These are phyloP conservation scores for Onchidella celtica DNA, from an alignment of 2,888 invertebrate genomes.

Conservation along the genomic window DNA sequence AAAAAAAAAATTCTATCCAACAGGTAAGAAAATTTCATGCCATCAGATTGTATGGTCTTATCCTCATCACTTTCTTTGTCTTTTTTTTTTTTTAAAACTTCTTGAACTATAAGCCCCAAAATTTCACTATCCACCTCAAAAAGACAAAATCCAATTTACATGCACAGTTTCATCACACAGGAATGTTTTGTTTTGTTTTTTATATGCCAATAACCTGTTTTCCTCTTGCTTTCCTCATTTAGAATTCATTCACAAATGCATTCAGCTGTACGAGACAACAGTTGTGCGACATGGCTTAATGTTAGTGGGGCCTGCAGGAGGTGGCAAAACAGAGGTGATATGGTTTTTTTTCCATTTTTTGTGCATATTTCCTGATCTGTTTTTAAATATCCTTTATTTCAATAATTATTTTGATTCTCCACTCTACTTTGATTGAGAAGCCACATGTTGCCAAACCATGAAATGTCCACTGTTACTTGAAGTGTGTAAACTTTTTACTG, in stretches of 20 bases:
- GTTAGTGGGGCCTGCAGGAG: constrained; percentile 81
- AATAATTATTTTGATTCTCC: too few relatives aligned
- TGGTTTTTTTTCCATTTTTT: neutral
- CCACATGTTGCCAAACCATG: too few relatives aligned
- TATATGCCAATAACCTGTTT: too few relatives aligned
- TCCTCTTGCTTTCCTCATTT: too few relatives aligned
- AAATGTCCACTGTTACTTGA: too few relatives aligned
- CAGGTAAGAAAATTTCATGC: neutral
- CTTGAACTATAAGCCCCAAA: neutral
- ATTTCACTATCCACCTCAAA: too few relatives aligned
- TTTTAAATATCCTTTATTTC: too few relatives aligned
- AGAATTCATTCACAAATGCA: constrained; percentile 81
- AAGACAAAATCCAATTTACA: too few relatives aligned
- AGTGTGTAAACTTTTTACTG: too few relatives aligned
- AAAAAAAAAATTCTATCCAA: neutral
- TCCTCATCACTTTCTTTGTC: neutral
- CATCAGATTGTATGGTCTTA: neutral
- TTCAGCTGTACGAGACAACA: constrained; percentile 81
- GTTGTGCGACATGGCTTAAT: constrained; percentile 81
- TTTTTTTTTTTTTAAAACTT: neutral
- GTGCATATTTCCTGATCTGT: neutral
- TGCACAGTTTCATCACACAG: too few relatives aligned
- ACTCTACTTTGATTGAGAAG: too few relatives aligned
- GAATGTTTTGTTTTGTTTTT: too few relatives aligned
- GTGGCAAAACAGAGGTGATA: constrained; percentile 83